phyloP scores from a whole-genome alignment of 2,113 vertebrate species.

The Taurulus bubalis region DNA sequence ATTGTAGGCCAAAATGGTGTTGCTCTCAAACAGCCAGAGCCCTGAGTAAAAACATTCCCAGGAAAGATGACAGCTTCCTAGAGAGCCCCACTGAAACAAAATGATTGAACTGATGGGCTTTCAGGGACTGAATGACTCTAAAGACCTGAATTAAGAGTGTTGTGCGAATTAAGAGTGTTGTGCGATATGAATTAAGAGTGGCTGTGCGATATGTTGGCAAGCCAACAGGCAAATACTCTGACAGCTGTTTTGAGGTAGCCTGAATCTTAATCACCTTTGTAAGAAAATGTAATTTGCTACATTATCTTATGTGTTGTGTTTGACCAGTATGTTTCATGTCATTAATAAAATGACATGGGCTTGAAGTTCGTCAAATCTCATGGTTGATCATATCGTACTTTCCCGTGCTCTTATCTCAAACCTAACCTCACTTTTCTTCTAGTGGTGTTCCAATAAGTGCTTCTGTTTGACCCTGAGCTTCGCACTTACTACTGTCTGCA shows the following conservation, averaged over 20 bases:
- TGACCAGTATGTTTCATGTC: background rate
- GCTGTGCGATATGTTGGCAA: conserved; percentile 10
- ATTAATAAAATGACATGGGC: background rate
- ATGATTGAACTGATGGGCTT: background rate
- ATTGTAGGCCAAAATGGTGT: conserved; percentile 10
- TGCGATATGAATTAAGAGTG: background rate
- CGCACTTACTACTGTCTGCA: background rate
- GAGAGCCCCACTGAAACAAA: background rate
- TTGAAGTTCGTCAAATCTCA: conserved; percentile 1
- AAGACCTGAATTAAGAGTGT: no score
- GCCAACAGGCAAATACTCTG: background rate
- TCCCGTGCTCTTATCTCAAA: background rate
- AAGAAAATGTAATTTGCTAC: background rate
- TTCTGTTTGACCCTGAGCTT: background rate
- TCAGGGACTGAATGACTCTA: background rate
- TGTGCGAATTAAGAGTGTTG: no score
- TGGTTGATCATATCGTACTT: background rate
- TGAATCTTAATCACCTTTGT: background rate
- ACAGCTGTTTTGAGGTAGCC: background rate
- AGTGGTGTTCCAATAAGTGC: background rate
- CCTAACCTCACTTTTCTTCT: background rate
- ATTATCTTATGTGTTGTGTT: background rate
- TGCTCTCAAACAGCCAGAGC: conserved; percentile 11
- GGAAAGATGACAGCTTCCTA: background rate
- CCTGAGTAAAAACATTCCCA: conserved; percentile 2